phyloP scores from a whole-genome alignment of 1,140 invertebrate genomes.

The Panagrolaimus sp. region DNA sequence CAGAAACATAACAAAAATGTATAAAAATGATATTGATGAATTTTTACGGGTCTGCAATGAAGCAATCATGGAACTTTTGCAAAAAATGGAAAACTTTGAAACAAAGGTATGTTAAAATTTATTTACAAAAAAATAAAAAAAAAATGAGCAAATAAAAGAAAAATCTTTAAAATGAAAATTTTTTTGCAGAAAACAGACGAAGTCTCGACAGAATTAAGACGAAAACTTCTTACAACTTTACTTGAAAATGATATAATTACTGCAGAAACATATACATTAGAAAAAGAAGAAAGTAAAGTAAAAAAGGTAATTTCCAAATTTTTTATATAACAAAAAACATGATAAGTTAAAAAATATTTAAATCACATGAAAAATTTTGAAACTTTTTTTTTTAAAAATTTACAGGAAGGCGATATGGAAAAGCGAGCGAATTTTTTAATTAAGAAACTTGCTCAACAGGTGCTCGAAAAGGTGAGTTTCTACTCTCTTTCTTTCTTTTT shows the following conservation, averaged over 20 bases:
- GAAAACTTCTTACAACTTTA: neutral
- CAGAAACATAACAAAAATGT: neutral
- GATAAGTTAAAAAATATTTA: neutral
- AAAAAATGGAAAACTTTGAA: slow-evolving; percentile 1
- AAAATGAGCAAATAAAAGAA: neutral
- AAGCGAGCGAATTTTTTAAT: neutral
- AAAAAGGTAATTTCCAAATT: slow-evolving; percentile 11
- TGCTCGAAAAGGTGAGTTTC: slow-evolving; percentile 11
- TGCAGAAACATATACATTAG: neutral
- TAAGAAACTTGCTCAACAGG: slow-evolving; percentile 13
- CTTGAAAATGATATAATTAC: slow-evolving; percentile 10
- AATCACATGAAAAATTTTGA: neutral
- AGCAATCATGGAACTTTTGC: neutral
- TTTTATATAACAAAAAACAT: neutral
- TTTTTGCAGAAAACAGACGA: slow-evolving; percentile 10
- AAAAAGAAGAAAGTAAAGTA: neutral
- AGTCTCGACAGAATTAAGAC: neutral
- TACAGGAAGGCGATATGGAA: slow-evolving; percentile 1
- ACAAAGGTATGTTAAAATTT: neutral
- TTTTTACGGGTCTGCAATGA: slow-evolving; percentile 10
- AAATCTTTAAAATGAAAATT: neutral
- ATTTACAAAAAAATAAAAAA: neutral
- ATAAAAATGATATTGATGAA: slow-evolving; percentile 7
- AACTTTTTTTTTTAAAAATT: neutral
- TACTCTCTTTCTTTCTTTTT: neutral